Evolutionary conservation across 2,113 vertebrate genomes (phyloP).

Genomic region (Grammatotria lemairii): DNA sequence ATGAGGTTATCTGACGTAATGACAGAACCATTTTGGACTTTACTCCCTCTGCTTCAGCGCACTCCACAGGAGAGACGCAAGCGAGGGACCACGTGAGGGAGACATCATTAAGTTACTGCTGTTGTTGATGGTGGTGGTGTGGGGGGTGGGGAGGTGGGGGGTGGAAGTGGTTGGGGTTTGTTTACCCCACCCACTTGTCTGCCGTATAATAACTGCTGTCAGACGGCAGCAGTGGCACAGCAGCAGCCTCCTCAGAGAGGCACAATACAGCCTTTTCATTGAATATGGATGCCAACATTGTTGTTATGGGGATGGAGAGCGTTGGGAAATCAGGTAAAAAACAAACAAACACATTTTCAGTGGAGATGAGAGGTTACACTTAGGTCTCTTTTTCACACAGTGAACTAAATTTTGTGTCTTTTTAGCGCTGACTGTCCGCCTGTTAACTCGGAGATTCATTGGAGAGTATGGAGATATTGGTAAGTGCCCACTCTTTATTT

Average conservation of each 20-base stretch:
- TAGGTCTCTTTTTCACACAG: not conserved
- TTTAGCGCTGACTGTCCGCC: conserved; percentile 81
- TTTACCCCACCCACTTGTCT: conserved; percentile 12
- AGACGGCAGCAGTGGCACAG: not conserved
- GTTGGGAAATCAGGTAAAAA: conserved; percentile 81
- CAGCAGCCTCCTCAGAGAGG: not conserved
- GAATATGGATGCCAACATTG: conserved; percentile 75
- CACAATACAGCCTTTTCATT: not conserved
- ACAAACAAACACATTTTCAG: not conserved
- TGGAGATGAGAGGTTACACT: not conserved
- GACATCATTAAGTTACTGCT: not conserved
- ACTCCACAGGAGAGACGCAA: not conserved
- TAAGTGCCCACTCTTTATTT: conserved; percentile 38
- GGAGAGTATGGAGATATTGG: conserved; percentile 85
- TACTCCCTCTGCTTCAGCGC: not conserved
- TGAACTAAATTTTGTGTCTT: not conserved
- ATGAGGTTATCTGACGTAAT: not conserved
- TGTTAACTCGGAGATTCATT: conserved; percentile 82
- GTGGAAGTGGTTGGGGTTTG: not conserved
- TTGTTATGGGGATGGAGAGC: conserved; percentile 74
- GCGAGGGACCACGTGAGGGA: not conserved
- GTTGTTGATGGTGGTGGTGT: not conserved
- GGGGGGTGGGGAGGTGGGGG: not conserved
- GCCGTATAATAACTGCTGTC: not conserved
- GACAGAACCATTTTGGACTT: not conserved